Evolutionary conservation across 2,797 vertebrate genomes (phyloP), one percentile per base, ranked within the genome.

Genomic region (Falco novaeseelandiae): DNA sequence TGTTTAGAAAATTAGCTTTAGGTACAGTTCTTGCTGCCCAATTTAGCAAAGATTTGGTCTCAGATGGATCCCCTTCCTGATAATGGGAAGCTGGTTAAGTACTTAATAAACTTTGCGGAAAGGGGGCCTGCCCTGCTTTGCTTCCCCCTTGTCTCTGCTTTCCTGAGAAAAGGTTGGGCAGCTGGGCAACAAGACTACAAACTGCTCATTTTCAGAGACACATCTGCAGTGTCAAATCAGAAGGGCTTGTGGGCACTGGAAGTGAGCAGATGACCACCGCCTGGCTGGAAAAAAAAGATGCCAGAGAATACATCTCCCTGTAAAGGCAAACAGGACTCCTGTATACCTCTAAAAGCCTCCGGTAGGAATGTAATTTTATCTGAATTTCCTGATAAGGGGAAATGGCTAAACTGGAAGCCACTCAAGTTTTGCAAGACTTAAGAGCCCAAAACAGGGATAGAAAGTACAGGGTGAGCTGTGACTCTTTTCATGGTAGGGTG

Each of bases 341-440:
- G 11, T 83, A 51, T 42, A 83, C 78, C 69, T 93, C 90, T 96
- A 92, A 97, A 96, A 94, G 93, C 96, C 93, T 96, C 95, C 25
- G 58, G 84, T 85, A 80, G 69, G 74, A 94, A 89, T 94, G 79
- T 93, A 96, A 97, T 97, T 96, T 94, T 65, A 94, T 96, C 92
- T 92, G 83, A 94, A 89, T 91, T 95, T 96, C 83, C 94, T 94
- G 94, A 96, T 97, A 95, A 96, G 81, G 34, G 90, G 78, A 97
- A 96, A 97, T 97, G 40, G 83, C 92, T 96, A 34, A 95, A 81
- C 95, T 96, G 97, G 94, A 97, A 96, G 76, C 94, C 5, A 2
- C 71, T 97, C 92, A 95, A 93, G 38, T 90, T 95, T 94, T 96
- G 74, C 69, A 67, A 74, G 46, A 30, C 83, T 3, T 71, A 78